phyloP scores from a whole-genome alignment of 1,140 invertebrate genomes.

The Sminthurides bifidus region DNA sequence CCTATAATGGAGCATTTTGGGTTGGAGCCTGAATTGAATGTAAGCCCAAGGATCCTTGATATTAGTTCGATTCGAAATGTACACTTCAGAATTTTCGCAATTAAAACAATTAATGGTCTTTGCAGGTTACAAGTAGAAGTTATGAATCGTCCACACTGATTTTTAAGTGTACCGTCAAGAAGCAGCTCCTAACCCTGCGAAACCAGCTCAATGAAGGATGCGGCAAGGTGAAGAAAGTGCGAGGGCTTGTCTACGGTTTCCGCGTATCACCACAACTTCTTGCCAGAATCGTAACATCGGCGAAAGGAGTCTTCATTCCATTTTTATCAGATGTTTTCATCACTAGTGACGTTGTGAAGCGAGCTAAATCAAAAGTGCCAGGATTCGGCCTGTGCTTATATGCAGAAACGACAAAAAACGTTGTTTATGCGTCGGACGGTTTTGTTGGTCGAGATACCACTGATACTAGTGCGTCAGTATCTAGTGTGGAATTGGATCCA shows the following conservation, averaged over 20 bases:
- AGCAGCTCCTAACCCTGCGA: slow-evolving; percentile 25
- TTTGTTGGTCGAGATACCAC: slow-evolving; percentile 23
- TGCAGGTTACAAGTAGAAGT: slow-evolving; percentile 18
- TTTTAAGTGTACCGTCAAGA: slow-evolving; percentile 28
- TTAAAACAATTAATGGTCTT: not conserved
- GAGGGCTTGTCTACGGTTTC: slow-evolving; percentile 76
- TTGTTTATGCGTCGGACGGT: slow-evolving; percentile 58
- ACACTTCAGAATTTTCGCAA: slow-evolving; percentile 3
- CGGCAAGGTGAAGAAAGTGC: slow-evolving; percentile 87
- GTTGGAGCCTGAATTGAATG: slow-evolving; percentile 40
- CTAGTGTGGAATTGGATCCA: too few species aligned
- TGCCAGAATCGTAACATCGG: slow-evolving; percentile 81
- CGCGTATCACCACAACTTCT: slow-evolving; percentile 81
- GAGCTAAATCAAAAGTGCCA: slow-evolving; percentile 23
- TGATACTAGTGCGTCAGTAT: not conserved
- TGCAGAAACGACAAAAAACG: slow-evolving; percentile 78
- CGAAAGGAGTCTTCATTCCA: slow-evolving; percentile 79
- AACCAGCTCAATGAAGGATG: slow-evolving; percentile 44
- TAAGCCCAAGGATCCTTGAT: slow-evolving; percentile 34
- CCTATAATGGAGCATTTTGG: slow-evolving; percentile 67
- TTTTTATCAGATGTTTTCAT: slow-evolving; percentile 90
- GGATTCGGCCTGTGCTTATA: slow-evolving; percentile 27
- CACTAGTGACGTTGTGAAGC: slow-evolving; percentile 55
- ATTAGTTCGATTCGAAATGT: not conserved
- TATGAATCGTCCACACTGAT: slow-evolving; percentile 21